A percentile compares a stretch with the other conserved stretches of the same genome.
phyloP scores from a whole-genome alignment of 2,113 vertebrate genomes.

The Odobenus rosmarus region DNA sequence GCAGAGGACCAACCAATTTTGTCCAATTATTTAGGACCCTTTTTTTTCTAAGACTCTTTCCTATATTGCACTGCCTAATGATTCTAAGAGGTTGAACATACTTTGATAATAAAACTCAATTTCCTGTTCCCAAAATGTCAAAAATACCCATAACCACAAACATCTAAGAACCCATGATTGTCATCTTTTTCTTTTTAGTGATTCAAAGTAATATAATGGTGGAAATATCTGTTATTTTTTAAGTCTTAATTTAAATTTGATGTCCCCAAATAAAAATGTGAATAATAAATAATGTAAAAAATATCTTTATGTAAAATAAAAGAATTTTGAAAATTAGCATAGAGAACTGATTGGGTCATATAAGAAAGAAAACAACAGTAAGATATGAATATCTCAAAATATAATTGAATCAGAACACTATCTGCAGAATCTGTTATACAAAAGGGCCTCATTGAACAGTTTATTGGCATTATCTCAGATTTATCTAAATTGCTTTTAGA shows the following conservation, averaged over 20 bases:
- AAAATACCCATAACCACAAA: not conserved
- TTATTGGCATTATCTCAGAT: conserved; percentile 72
- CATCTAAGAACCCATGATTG: not conserved
- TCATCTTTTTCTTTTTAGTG: not conserved
- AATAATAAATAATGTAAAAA: not conserved
- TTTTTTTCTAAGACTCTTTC: not conserved
- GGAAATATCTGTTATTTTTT: not conserved
- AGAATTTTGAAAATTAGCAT: conserved; percentile 28
- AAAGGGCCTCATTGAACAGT: conserved; percentile 66
- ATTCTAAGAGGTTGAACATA: not conserved
- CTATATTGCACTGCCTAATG: not conserved
- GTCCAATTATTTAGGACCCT: not conserved
- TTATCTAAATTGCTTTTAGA: conserved; percentile 78
- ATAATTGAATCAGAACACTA: conserved; percentile 58
- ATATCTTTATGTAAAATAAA: not conserved
- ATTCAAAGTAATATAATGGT: not conserved
- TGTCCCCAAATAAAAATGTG: not conserved
- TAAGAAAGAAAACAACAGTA: conserved; percentile 20
- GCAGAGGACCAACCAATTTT: not conserved
- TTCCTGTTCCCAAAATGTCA: not conserved
- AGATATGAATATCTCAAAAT: conserved; percentile 45
- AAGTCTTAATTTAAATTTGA: not conserved
- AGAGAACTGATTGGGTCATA: conserved; percentile 1
- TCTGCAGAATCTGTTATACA: conserved; percentile 43
- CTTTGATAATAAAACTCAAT: not conserved